phyloP scores from a whole-genome alignment of 2,113 vertebrate genomes.

The Microtus pennsylvanicus region DNA sequence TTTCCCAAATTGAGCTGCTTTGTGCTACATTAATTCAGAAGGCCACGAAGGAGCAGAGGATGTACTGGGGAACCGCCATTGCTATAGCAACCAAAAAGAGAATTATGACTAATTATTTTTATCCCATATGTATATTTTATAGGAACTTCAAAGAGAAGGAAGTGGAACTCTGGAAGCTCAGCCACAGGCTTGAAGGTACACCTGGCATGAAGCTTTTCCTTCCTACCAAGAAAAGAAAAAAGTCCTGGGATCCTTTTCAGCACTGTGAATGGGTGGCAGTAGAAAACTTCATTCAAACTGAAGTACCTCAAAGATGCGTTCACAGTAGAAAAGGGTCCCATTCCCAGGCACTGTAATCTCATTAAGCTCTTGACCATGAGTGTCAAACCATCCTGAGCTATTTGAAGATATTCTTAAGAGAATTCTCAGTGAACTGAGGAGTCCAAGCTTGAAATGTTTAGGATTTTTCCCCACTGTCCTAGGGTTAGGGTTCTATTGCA shows the following conservation, averaged over 20 bases:
- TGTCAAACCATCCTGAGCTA: conserved; percentile 48
- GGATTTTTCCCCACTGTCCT: neutral
- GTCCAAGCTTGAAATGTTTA: neutral
- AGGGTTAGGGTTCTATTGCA: neutral
- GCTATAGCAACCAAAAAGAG: conserved; percentile 69
- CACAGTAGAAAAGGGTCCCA: neutral
- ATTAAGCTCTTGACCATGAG: conserved; percentile 34
- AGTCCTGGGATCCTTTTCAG: neutral
- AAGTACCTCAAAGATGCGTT: conserved; percentile 23
- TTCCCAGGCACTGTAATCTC: neutral
- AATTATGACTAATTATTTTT: conserved; percentile 77
- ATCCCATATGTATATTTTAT: conserved; percentile 69
- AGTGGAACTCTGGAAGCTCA: conserved; percentile 47
- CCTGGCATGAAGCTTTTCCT: neutral
- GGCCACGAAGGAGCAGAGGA: conserved; percentile 26
- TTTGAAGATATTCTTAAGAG: conserved; percentile 51
- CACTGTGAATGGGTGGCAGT: neutral
- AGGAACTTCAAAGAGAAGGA: conserved; percentile 48
- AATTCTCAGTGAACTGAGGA: conserved; percentile 23
- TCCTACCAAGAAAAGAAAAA: neutral
- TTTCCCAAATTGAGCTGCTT: conserved; percentile 62
- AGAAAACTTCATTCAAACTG: conserved; percentile 16
- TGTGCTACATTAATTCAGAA: conserved; percentile 64
- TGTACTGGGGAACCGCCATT: conserved; percentile 46
- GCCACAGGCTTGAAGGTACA: neutral